These are phyloP conservation scores for Drosophila mojavensis DNA, from an alignment of 1,140 invertebrate genomes.

Conservation along the genomic window DNA sequence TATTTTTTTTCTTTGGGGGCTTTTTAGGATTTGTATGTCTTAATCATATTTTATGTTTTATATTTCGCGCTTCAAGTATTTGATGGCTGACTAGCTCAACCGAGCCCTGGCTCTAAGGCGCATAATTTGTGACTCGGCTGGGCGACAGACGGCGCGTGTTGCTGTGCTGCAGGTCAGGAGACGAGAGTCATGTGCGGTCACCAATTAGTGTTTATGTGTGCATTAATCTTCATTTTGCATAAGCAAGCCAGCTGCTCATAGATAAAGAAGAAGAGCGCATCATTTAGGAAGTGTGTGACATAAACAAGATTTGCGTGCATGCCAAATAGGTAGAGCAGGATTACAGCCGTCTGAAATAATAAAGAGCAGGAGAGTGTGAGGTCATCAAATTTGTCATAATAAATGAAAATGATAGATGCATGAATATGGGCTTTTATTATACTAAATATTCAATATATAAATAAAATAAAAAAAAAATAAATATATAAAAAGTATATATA, in stretches of 20 bases:
- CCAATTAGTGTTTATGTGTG: slow-evolving; percentile 51
- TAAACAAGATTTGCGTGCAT: background rate
- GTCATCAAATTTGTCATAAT: too few species aligned
- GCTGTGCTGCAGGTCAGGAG: slow-evolving; percentile 4
- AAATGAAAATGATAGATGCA: too few species aligned
- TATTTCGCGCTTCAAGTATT: slow-evolving; percentile 73
- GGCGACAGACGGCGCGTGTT: slow-evolving; percentile 4
- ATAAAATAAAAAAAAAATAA: too few species aligned
- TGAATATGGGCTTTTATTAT: too few species aligned
- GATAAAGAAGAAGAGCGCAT: too few species aligned
- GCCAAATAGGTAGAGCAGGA: background rate
- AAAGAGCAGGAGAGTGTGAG: too few species aligned
- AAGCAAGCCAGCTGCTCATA: background rate
- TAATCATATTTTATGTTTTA: slow-evolving; percentile 77
- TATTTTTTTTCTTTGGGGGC: slow-evolving; percentile 11
- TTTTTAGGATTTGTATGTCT: slow-evolving; percentile 59
- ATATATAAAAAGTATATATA: too few species aligned
- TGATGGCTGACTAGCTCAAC: slow-evolving; percentile 50
- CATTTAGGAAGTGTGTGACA: background rate
- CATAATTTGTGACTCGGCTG: slow-evolving; percentile 54
- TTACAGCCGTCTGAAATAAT: background rate
- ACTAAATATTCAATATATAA: too few species aligned
- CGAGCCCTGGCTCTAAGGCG: background rate
- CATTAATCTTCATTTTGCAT: slow-evolving; percentile 26
- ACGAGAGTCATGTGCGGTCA: slow-evolving; percentile 26